A percentile compares a stretch with the other conserved stretches of the same genome.
phyloP scores from a whole-genome alignment of 2,797 vertebrate genomes.

The Toxotes lorentzi region DNA sequence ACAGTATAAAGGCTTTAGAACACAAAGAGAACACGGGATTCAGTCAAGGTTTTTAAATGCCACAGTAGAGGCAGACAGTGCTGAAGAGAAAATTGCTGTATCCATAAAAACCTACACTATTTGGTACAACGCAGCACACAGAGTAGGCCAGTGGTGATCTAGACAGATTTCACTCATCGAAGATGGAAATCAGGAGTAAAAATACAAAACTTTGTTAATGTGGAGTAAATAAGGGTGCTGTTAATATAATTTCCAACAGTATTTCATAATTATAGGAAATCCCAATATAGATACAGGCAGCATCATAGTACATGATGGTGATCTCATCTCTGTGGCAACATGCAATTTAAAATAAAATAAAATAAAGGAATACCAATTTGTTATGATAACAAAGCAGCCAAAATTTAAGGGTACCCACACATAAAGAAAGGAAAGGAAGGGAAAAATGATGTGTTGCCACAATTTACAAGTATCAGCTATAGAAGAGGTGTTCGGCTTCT shows the following conservation, averaged over 20 bases:
- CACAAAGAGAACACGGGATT: slow-evolving; percentile 48
- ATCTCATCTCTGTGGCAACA: not conserved
- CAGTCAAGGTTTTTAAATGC: slow-evolving; percentile 45
- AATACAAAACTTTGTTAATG: not conserved
- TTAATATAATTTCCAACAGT: not conserved
- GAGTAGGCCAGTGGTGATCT: slow-evolving; percentile 8
- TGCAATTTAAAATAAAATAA: not conserved
- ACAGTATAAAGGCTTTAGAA: slow-evolving; percentile 43
- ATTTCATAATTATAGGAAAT: not conserved
- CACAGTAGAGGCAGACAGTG: slow-evolving; percentile 25
- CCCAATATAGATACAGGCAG: not conserved
- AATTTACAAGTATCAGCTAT: slow-evolving; percentile 12
- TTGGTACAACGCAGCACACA: slow-evolving; percentile 7
- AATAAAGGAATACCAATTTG: not conserved
- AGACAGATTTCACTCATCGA: not conserved
- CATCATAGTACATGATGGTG: too few relatives aligned
- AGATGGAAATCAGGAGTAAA: not conserved
- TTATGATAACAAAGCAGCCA: not conserved
- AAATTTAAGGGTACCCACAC: not conserved
- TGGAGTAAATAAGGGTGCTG: not conserved
- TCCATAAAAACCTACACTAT: slow-evolving; percentile 6
- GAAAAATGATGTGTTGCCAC: not conserved
- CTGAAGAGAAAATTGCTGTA: slow-evolving; percentile 17
- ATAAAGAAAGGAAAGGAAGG: not conserved
- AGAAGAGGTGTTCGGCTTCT: slow-evolving; percentile 20